Evolutionary conservation across 2,797 vertebrate genomes (phyloP).

Genomic region (Vireo griseus): DNA sequence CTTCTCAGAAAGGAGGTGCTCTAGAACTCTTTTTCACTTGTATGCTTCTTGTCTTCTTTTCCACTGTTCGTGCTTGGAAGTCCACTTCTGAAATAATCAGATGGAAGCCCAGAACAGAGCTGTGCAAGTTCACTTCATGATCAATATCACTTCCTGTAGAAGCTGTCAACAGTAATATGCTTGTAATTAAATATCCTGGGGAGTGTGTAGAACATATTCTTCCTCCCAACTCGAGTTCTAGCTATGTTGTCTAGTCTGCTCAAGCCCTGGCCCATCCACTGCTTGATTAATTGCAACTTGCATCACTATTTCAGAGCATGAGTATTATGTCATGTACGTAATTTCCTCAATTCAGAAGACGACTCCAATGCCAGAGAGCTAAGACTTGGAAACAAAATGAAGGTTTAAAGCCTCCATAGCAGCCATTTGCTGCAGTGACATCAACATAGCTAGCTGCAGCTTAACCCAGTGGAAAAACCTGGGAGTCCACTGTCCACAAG

Average conservation of each 20-base stretch:
- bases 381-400: not conserved
- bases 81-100: not conserved
- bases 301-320: not conserved
- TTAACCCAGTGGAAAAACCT: not conserved
- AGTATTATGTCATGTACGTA: not conserved
- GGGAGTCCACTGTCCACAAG: not conserved
- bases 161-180: not conserved
- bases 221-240: not conserved
- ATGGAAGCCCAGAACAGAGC: not conserved
- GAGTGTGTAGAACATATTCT: not conserved
- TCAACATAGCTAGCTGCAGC: not conserved
- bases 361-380: not conserved
- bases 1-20: not conserved
- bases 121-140: not conserved
- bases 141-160: not conserved
- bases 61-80: not conserved
- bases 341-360: not conserved
- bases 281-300: not conserved
- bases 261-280: not conserved
- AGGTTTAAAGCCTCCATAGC: not conserved
- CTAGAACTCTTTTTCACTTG: not conserved
- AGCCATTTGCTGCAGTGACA: not conserved
- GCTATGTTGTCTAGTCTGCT: not conserved
- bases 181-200: not conserved
- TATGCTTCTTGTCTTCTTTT: not conserved